phyloP scores from a whole-genome alignment of 2,797 vertebrate species.

The Megaceryle alcyon region DNA sequence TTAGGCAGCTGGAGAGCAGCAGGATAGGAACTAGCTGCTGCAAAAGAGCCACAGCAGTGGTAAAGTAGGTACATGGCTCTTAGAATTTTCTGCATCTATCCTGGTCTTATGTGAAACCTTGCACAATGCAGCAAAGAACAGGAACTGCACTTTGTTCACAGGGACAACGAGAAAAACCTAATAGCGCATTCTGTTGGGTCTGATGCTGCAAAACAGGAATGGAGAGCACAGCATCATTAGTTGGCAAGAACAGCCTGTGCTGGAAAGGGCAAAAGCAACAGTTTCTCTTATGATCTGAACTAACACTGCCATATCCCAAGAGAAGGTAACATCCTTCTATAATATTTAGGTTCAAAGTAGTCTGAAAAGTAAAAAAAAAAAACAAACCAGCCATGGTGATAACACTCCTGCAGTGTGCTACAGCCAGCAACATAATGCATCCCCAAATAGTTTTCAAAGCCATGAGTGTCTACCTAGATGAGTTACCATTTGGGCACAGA shows the following conservation, averaged over 20 bases:
- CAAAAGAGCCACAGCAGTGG: not conserved
- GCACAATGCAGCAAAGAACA: not conserved
- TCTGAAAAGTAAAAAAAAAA: not conserved
- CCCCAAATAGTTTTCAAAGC: not conserved
- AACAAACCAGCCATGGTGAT: not conserved
- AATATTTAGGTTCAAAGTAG: not conserved
- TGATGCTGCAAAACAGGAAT: not conserved
- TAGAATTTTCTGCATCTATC: not conserved
- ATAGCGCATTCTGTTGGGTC: not conserved
- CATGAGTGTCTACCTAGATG: not conserved
- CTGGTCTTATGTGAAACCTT: not conserved
- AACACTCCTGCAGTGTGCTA: not conserved
- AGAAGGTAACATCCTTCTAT: not conserved
- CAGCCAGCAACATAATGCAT: not conserved
- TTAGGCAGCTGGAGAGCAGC: not conserved
- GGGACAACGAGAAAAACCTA: not conserved
- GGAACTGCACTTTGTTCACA: not conserved
- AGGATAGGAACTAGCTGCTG: not conserved
- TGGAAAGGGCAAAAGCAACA: not conserved
- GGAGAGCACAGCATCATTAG: not conserved
- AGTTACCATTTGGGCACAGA: not conserved
- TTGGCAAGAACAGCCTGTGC: not conserved
- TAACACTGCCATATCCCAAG: not conserved
- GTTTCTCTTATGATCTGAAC: fast-evolving
- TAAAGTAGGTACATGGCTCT: not conserved